Conservation (phyloP, 2,888 invertebrate species). For the Rhagonycha fulva region DNA sequence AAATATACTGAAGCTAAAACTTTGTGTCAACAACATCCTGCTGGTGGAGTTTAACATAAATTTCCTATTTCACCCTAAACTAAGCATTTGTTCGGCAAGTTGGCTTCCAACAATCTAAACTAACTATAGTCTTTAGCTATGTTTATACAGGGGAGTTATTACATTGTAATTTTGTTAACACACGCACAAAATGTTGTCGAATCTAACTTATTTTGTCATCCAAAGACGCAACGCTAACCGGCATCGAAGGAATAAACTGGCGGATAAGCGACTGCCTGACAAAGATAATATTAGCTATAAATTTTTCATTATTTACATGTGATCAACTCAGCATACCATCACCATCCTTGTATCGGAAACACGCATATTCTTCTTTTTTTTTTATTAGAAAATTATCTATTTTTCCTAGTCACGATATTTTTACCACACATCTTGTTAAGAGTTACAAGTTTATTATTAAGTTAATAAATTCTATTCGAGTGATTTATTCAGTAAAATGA, state of each 20-base stretch:
- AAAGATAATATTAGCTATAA: not conserved
- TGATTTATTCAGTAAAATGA: conserved; percentile 14
- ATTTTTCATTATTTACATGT: not conserved
- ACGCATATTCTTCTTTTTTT: not conserved
- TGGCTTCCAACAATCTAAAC: conserved; percentile 43
- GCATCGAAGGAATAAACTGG: not conserved
- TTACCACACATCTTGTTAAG: not conserved
- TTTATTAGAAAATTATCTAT: not conserved
- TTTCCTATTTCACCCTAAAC: conserved; percentile 48
- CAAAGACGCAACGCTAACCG: not conserved
- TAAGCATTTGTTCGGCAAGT: conserved; percentile 48
- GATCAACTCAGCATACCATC: not conserved
- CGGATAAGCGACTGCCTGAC: not conserved
- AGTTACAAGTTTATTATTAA: not conserved
- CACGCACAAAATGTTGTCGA: conserved; percentile 9
- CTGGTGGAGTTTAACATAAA: conserved; percentile 46
- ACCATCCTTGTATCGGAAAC: not conserved
- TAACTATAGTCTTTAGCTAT: conserved; percentile 42
- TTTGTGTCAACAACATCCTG: conserved; percentile 48
- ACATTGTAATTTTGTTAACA: conserved; percentile 27
- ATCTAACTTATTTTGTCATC: conserved; percentile 3
- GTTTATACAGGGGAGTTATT: conserved; percentile 34
- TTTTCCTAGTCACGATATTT: not conserved
- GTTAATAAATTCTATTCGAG: conserved; percentile 5
- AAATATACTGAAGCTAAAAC: conserved; percentile 43